phyloP scores from a whole-genome alignment of 2,113 vertebrate species.

The Mus spicilegus region DNA sequence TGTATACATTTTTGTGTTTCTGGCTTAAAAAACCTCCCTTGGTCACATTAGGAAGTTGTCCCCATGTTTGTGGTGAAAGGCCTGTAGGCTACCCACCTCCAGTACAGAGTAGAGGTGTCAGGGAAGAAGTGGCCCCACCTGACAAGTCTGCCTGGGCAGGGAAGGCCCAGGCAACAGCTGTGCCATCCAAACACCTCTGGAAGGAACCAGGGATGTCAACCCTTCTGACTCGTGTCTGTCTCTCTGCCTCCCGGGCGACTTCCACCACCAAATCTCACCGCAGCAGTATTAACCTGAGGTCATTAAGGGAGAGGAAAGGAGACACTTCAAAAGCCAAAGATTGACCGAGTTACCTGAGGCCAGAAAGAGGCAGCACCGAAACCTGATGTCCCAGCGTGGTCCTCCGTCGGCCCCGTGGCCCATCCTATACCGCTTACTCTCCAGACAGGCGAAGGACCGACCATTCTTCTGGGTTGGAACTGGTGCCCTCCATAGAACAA shows the following conservation, averaged over 20 bases:
- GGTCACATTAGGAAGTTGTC: conserved; percentile 58
- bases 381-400: not conserved
- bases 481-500: conserved; percentile 78
- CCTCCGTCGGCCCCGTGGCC: not conserved
- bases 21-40: conserved; percentile 69
- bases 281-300: conserved; percentile 82
- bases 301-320: conserved; percentile 35
- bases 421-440: not conserved
- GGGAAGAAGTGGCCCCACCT: not conserved
- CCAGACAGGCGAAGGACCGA: not conserved
- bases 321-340: conserved; percentile 86
- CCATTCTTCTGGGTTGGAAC: conserved; percentile 48
- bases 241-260: conserved; percentile 83
- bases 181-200: conserved; percentile 32
- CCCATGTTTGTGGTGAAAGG: not conserved
- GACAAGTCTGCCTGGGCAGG: conserved; percentile 70
- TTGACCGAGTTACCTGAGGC: conserved; percentile 74
- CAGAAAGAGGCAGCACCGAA: conserved; percentile 22
- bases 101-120: not conserved
- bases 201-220: conserved; percentile 45
- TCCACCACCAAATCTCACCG: conserved; percentile 78
- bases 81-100: conserved; percentile 37
- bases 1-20: conserved; percentile 84
- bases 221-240: conserved; percentile 66
- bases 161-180: conserved; percentile 34